Percentiles rank a stretch among this genome's conserved stretches.
phyloP scores from a whole-genome alignment of 2,113 vertebrate genomes.

The Corythornis cristatus region DNA sequence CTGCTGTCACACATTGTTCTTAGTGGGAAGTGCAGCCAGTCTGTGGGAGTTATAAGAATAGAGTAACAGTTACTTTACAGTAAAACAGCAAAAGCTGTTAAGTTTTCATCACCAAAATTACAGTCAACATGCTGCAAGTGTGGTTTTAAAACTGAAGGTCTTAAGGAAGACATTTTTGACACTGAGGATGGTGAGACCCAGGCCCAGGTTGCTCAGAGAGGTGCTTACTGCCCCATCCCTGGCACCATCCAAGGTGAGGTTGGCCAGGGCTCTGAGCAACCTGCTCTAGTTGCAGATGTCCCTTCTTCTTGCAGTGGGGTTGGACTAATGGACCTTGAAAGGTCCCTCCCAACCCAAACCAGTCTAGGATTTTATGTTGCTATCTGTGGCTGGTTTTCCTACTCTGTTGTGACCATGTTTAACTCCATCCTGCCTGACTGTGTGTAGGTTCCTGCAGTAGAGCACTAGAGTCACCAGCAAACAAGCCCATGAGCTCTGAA shows the following conservation, averaged over 20 bases:
- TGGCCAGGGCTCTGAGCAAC: too few species aligned
- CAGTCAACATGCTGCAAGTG: neutral
- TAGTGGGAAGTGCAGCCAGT: neutral
- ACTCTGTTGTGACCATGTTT: neutral
- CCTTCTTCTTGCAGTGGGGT: too few species aligned
- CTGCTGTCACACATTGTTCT: neutral
- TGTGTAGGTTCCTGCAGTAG: neutral
- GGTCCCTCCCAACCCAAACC: too few species aligned
- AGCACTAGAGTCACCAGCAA: neutral
- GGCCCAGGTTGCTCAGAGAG: neutral
- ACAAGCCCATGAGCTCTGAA: neutral
- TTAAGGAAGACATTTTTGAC: neutral
- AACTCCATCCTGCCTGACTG: neutral
- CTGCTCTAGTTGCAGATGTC: too few species aligned
- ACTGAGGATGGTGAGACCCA: neutral
- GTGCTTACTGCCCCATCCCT: neutral
- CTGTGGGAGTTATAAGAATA: neutral
- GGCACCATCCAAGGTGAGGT: too few species aligned
- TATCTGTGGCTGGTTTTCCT: neutral
- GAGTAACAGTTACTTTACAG: neutral
- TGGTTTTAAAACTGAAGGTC: neutral
- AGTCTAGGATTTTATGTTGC: neutral
- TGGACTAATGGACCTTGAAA: too few species aligned
- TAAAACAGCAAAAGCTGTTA: neutral
- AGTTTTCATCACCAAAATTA: conserved; percentile 31